A percentile compares a stretch with the other conserved stretches of the same genome.
Evolutionary conservation across 2,888 invertebrate genomes (phyloP).

Genomic region (Choreutis nemorana): DNA sequence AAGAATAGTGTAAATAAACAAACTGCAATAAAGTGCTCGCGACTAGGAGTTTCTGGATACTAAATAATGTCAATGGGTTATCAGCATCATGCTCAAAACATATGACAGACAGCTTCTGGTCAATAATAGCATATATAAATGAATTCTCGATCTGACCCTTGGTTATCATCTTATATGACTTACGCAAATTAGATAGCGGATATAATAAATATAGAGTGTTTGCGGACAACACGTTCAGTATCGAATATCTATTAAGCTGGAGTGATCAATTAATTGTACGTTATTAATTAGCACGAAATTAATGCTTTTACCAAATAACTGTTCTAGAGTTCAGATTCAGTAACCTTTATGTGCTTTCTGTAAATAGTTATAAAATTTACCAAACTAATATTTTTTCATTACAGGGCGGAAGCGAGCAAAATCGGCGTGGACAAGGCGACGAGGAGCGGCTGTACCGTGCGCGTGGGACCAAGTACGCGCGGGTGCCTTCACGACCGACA

Average conservation of each 20-base stretch:
- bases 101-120: slow-evolving; percentile 39
- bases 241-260: slow-evolving; percentile 29
- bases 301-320: no score
- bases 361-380: no score
- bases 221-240: slow-evolving; percentile 45
- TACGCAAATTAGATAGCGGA: slow-evolving; percentile 56
- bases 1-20: no score
- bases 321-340: no score
- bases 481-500: slow-evolving; percentile 57
- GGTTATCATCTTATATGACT: slow-evolving; percentile 40
- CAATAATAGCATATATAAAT: slow-evolving; percentile 35
- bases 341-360: no score
- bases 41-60: no score
- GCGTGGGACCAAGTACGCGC: slow-evolving; percentile 52
- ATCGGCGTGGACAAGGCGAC: slow-evolving; percentile 48
- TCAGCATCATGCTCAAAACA: slow-evolving; percentile 42
- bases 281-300: slow-evolving; percentile 7
- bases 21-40: no score
- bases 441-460: slow-evolving; percentile 49
- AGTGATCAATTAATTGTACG: slow-evolving; percentile 21
- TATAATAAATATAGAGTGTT: slow-evolving; percentile 57
- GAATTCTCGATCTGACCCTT: slow-evolving; percentile 48
- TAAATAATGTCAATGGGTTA: slow-evolving; percentile 40
- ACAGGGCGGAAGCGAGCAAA: slow-evolving; percentile 53
- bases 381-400: slow-evolving; percentile 21